Conservation (phyloP, 2,888 invertebrate species). For the Eupithecia subfuscata region DNA sequence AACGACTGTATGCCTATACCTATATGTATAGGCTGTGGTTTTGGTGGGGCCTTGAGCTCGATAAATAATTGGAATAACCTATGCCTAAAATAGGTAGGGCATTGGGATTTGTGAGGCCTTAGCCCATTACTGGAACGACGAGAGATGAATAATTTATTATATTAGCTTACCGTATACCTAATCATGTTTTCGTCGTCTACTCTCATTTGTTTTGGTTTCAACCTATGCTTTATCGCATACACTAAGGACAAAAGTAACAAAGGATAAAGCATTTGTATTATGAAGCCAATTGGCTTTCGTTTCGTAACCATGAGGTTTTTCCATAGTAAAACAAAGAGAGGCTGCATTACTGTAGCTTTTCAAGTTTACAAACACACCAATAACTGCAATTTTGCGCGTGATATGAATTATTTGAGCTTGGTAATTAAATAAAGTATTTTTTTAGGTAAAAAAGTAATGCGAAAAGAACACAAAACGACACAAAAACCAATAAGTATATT, state of each 20-base stretch:
- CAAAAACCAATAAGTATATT: no score
- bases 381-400: not conserved
- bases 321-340: not conserved
- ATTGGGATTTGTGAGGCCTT: no score
- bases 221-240: not conserved
- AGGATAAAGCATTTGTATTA: not conserved
- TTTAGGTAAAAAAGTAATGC: no score
- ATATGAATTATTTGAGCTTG: not conserved
- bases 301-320: not conserved
- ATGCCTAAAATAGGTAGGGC: no score
- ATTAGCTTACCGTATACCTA: not conserved
- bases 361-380: not conserved
- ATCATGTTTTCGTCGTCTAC: not conserved
- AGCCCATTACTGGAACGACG: not conserved
- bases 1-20: no score
- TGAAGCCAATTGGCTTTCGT: not conserved
- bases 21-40: no score
- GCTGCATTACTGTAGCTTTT: not conserved
- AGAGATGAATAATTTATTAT: not conserved
- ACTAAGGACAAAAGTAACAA: not conserved
- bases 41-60: no score
- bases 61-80: no score
- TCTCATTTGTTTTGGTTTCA: not conserved
- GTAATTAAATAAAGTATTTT: not conserved
- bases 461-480: no score